phyloP scores from a whole-genome alignment of 2,113 vertebrate species.

The chimpanzee (Pan troglodytes) region NHGRI_mPanTro3-v2.1_pri NC_072403.2:83856001-83856500 shows the following conservation, averaged over 20 bases:
- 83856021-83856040: constrained; percentile 47
- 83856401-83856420: neutral
- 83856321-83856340: constrained; percentile 37
- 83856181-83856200: constrained; percentile 36
- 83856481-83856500: neutral
- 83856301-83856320: constrained; percentile 43
- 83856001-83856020: neutral
- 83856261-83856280: constrained; percentile 36
- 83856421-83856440: constrained; percentile 28
- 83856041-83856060: neutral
- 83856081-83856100: constrained; percentile 34
- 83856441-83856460: neutral
- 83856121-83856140: constrained; percentile 39
- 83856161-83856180: neutral
- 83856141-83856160: constrained; percentile 28
- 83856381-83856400: neutral
- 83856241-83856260: constrained; percentile 60
- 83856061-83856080: constrained; percentile 22
- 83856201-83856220: constrained; percentile 50
- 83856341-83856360: neutral
- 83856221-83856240: constrained; percentile 44
- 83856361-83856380: neutral
- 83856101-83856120: constrained; percentile 49
- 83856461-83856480: neutral
- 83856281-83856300: constrained; percentile 51